These are phyloP conservation scores for Ashinkailepas kermadecensis DNA, from an alignment of 2,888 invertebrate genomes.

Conservation along the genomic window DNA sequence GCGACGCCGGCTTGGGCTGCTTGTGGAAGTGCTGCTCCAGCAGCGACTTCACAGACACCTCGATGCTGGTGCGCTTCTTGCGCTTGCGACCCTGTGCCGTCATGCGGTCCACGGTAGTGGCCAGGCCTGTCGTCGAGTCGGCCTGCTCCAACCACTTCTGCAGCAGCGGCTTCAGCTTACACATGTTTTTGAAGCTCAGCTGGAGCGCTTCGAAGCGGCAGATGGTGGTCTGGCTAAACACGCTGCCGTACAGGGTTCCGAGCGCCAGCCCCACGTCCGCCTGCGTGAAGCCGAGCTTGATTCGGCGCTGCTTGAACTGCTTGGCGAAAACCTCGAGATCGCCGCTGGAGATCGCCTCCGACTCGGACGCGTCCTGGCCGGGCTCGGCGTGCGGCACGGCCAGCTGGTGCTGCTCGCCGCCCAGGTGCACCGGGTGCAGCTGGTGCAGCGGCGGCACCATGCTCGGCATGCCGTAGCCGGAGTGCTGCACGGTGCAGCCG, in stretches of 20 bases:
- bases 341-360: slow-evolving; percentile 93
- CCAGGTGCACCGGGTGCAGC: slow-evolving; percentile 51
- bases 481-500: slow-evolving; percentile 45
- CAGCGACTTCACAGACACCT: slow-evolving; percentile 94
- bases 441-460: slow-evolving; percentile 53
- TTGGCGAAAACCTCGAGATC: slow-evolving; percentile 99
- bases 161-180: slow-evolving; percentile 95
- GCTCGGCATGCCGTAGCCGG: slow-evolving; percentile 65
- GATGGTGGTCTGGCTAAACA: slow-evolving; percentile 99
- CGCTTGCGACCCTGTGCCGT: slow-evolving; percentile 97
- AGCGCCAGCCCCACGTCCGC: slow-evolving; percentile 97
- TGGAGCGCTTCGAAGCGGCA: slow-evolving; percentile 99
- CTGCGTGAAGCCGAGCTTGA: slow-evolving; percentile 97
- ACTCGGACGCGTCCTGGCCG: slow-evolving; percentile 52
- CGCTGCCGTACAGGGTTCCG: slow-evolving; percentile 97
- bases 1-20: slow-evolving; percentile 98
- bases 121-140: slow-evolving; percentile 94
- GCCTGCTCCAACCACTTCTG: slow-evolving; percentile 99
- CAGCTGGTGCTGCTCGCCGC: slow-evolving; percentile 47
- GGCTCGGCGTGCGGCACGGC: slow-evolving; percentile 40
- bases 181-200: slow-evolving; percentile 99
- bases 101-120: slow-evolving; percentile 97
- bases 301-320: slow-evolving; percentile 97
- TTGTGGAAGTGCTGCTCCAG: slow-evolving; percentile 98
- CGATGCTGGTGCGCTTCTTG: slow-evolving; percentile 99